Conservation (phyloP, 2,797 vertebrate species). For the Pangasius macronema region DNA sequence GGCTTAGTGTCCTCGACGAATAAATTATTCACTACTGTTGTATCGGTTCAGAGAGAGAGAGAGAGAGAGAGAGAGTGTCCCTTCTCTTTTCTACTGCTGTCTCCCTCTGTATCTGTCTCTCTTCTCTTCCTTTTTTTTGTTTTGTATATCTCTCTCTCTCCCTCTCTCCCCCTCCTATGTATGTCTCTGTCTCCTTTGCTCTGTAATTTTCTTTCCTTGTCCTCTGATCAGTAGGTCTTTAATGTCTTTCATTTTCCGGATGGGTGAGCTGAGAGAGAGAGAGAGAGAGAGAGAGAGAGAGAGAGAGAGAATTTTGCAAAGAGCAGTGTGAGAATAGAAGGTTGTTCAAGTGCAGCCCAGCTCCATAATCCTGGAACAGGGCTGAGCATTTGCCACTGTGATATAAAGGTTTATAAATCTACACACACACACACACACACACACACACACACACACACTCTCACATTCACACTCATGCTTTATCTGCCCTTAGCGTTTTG, state of each 20-base stretch:
- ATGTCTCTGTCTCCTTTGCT: not conserved
- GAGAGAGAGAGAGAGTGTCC: too few species aligned
- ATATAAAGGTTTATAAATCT: conserved; percentile 18
- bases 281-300: too few species aligned
- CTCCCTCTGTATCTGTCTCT: not conserved
- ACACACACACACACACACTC: not conserved
- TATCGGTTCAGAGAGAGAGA: too few species aligned
- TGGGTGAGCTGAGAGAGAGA: not conserved
- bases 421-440: not conserved
- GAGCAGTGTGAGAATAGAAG: conserved; percentile 19
- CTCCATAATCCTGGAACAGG: conserved; percentile 11
- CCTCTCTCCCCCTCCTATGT: not conserved
- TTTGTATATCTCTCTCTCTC: not conserved
- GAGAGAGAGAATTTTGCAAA: conserved; percentile 6
- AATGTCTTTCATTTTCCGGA: conserved; percentile 31
- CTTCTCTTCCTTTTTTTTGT: not conserved
- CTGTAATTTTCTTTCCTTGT: not conserved
- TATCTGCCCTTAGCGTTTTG: conserved; percentile 25
- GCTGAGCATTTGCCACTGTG: not conserved
- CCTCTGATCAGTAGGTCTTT: conserved; percentile 3
- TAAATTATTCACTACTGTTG: too few species aligned
- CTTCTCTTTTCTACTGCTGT: not conserved
- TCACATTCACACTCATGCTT: not conserved
- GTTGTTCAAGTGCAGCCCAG: conserved; percentile 8
- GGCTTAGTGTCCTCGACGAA: too few species aligned